Evolutionary conservation across 1,140 invertebrate species (phyloP).

Genomic region (Macrobrachium nipponense): DNA sequence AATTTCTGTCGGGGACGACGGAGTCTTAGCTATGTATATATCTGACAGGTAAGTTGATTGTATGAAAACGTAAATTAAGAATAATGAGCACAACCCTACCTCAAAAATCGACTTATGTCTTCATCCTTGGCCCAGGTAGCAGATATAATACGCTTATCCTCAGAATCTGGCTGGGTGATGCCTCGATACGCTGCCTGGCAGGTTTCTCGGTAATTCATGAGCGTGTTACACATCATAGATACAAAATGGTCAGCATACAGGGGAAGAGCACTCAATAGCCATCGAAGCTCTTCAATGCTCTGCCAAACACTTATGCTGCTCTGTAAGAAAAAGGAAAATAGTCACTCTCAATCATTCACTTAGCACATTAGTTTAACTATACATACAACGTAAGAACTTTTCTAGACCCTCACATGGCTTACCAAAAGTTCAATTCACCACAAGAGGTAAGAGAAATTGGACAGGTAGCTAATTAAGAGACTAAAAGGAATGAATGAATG

Average conservation of each 20-base stretch:
- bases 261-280: constrained; percentile 79
- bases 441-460: no score
- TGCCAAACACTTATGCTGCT: constrained; percentile 80
- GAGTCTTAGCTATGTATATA: no score
- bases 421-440: no score
- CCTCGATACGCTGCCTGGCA: constrained; percentile 81
- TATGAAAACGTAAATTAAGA: constrained; percentile 22
- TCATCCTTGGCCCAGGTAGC: constrained; percentile 94
- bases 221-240: constrained; percentile 77
- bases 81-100: constrained; percentile 70
- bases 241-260: constrained; percentile 79
- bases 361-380: neutral
- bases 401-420: no score
- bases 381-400: no score
- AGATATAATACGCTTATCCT: constrained; percentile 85
- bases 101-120: constrained; percentile 90
- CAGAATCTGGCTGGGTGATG: constrained; percentile 83
- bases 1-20: no score
- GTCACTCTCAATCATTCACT: neutral
- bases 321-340: constrained; percentile 67
- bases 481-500: no score
- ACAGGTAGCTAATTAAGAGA: no score
- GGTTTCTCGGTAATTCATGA: constrained; percentile 81
- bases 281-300: constrained; percentile 77
- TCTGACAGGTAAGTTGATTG: no score